Evolutionary conservation across 1,140 invertebrate species (phyloP), one percentile per base, ranked within the genome.

Genomic region (Lasioglossum baleicum): DNA sequence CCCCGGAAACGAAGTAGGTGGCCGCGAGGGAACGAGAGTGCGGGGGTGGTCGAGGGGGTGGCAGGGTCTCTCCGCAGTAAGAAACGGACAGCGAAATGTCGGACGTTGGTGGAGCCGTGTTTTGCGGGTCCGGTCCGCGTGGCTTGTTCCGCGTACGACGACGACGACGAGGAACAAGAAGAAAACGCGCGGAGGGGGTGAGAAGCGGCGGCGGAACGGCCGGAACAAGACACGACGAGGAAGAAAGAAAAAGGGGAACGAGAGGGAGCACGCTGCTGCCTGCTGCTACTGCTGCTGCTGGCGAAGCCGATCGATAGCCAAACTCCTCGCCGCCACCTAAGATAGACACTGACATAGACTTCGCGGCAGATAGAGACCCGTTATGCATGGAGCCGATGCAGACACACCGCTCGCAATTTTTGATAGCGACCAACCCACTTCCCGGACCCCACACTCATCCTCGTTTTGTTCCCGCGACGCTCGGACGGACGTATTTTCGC

Each of bases 291-390:
- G 90, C 85, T 87, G 89, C 87, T 87, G 84, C 88, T 86, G 85
- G 65, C 65, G 65, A 83, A 87, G 86, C 76, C 89, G 91, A 92
- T 92, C 91, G 91, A 92, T 92, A 92, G 90, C 90, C 90, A 91
- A 92, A 92, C 91, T 91, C 86, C 87, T 89, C 90, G 86, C 83
- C 87, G 88, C 85, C 83, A 91, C 89, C 83, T 88, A 88, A 88
- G 88, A 89, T 84, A 87, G 83, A 88, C 85, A 90, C 77, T 75
- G 64, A 74, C 78, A 66, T 58, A 69, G 81, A 86, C 68, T 58
- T 26, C 26, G 2, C 8, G 53, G 42, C 20, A 26, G 10, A 51
- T 56, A 35, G 71, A 63, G 51, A 61, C 26, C 69, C 60, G 76
- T 77, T 77, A 77, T 77, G 75, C 75, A 71, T 51, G 67, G 58